phyloP scores from a whole-genome alignment of 2,113 vertebrate species.

The Carettochelys insculpta region DNA sequence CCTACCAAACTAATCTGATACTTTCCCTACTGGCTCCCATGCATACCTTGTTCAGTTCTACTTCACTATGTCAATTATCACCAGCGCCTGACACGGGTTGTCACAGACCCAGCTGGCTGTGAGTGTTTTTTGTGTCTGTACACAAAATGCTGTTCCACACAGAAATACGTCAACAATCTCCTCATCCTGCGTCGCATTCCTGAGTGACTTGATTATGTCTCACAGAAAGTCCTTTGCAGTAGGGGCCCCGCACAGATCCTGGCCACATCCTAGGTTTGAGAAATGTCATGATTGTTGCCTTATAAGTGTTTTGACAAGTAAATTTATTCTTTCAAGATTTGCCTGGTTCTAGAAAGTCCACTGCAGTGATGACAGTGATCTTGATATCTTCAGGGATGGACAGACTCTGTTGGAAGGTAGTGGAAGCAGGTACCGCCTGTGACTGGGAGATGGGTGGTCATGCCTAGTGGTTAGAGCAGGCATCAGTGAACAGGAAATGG shows the following conservation, averaged over 20 bases:
- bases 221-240: background rate
- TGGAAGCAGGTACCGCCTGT: background rate
- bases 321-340: background rate
- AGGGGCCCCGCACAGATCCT: background rate
- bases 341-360: background rate
- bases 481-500: background rate
- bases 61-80: background rate
- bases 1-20: background rate
- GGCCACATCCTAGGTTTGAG: background rate
- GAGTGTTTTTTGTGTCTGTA: background rate
- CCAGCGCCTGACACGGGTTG: background rate
- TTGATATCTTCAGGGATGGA: background rate
- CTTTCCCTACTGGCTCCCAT: background rate
- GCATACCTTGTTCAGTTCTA: background rate
- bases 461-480: background rate
- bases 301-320: slow-evolving; percentile 6
- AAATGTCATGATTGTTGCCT: background rate
- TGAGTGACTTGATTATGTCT: background rate
- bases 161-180: background rate
- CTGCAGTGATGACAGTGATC: background rate
- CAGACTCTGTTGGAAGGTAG: background rate
- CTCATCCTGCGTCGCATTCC: background rate
- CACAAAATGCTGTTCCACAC: background rate
- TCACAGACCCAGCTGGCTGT: background rate
- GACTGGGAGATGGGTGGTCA: background rate